These are phyloP conservation scores for Trypoxylon attenuatum DNA, from an alignment of 2,888 invertebrate species.

Conservation along the genomic window DNA sequence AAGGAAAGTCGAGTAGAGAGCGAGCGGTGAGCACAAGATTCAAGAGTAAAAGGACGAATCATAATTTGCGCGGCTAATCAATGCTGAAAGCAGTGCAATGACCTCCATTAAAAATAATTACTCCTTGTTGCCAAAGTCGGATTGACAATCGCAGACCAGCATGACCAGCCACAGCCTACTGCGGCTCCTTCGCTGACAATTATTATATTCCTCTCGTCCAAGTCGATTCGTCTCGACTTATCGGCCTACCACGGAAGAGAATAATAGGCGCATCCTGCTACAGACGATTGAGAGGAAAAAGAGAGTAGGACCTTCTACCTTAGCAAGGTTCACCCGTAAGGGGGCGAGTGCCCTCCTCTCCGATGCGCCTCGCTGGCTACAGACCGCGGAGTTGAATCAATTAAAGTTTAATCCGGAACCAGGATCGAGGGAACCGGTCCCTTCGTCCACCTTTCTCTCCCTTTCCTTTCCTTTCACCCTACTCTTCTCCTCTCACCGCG, in stretches of 20 bases:
- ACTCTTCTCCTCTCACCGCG: constrained; percentile 11
- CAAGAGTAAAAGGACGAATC: no score
- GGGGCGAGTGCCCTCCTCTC: constrained; percentile 65
- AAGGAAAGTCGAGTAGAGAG: no score
- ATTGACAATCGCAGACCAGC: constrained; percentile 26
- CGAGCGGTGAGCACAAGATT: no score
- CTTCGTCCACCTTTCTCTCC: constrained; percentile 52
- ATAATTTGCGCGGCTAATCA: no score
- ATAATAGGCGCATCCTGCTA: constrained; percentile 66
- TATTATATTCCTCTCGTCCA: constrained; percentile 50
- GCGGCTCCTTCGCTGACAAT: constrained; percentile 38
- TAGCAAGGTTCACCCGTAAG: constrained; percentile 43
- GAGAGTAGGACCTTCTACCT: constrained; percentile 52
- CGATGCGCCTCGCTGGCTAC: constrained; percentile 67
- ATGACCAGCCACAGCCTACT: neutral
- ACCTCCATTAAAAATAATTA: constrained; percentile 45
- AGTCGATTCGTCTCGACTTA: constrained; percentile 52
- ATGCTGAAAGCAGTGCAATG: neutral
- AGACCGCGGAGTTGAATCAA: constrained; percentile 76
- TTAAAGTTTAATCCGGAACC: constrained; percentile 80
- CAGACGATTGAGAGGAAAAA: constrained; percentile 56
- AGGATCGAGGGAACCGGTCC: constrained; percentile 61
- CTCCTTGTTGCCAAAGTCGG: constrained; percentile 1
- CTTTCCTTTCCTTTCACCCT: constrained; percentile 14
- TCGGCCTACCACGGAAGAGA: constrained; percentile 57